Base-by-base conservation (phyloP, 2,797 vertebrate genomes). In the Spea hammondii region DNA sequence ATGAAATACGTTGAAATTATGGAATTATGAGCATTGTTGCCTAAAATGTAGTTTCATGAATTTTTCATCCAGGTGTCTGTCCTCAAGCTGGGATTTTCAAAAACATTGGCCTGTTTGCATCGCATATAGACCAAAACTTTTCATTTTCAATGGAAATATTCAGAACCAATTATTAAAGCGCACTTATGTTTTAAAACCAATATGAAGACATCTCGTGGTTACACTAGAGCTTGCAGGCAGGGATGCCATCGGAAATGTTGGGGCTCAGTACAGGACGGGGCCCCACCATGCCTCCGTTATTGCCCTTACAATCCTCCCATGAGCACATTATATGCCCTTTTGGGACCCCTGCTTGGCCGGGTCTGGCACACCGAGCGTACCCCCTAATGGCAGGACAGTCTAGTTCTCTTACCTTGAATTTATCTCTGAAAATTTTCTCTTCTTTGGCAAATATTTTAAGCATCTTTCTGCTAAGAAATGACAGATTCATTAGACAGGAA, bases 351-450 rank as follows among this genome's bases (percentile, higher is more conserved):
- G 9, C 1, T 5, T 59, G 55, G 9, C 0, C 5, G 12, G 5
- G 13, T 5, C 12, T 11, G 8, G 55, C 5, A 59, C 32, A 3
- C 32, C 32, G 32, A 59, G 13, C 55, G 8, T 2, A 59, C 1
- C 5, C 5, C 55, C 9, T 59, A 9, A 9, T 5, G 55, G 9
- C 55, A 13, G 13, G 13, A 5, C 8, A 59, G 12, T 5, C 10
- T 11, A 11, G 5, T 47, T 60, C 47, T 85, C 83, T 0, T 84
- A 92, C 93, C 89, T 89, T 83, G 59, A 93, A 93, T 0, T 79
- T 89, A 79, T 91, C 87, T 84, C 91, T 87, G 10, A 92, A 92
- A 54, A 80, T 0, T 75, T 89, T 89, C 79, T 93, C 92, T 74
- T 92, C 91, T 83, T 84, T 90, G 44, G 79, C 79, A 73, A 86